Percentiles rank a stretch among this genome's conserved stretches.
Evolutionary conservation across 2,113 vertebrate species (phyloP).

Genomic region (Chaetorhynchus papuensis): DNA sequence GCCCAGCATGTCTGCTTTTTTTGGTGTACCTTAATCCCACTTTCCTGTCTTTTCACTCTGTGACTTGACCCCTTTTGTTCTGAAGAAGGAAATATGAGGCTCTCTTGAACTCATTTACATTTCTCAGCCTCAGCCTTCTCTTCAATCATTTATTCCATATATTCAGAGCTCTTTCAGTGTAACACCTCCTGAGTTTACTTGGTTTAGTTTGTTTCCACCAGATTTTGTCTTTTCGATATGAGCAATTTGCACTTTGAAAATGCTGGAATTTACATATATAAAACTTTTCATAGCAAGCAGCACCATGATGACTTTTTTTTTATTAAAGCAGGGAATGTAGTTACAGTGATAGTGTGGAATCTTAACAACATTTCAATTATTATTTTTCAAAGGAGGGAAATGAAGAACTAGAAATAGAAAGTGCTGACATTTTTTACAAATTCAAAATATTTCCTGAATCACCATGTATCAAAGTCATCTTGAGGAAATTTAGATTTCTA

Average conservation of each 20-base stretch:
- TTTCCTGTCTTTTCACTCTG: background rate
- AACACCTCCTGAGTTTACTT: background rate
- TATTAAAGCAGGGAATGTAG: background rate
- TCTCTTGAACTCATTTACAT: background rate
- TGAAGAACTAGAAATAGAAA: background rate
- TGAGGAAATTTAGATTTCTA: background rate
- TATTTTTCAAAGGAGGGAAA: background rate
- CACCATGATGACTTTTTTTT: background rate
- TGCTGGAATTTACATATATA: background rate
- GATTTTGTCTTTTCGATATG: background rate
- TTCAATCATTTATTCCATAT: background rate
- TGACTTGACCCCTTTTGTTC: background rate
- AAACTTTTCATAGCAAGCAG: background rate
- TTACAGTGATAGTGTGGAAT: background rate
- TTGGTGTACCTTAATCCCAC: constrained; percentile 8
- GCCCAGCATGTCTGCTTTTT: background rate
- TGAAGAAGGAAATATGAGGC: background rate
- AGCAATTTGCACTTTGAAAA: background rate
- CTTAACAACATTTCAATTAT: background rate
- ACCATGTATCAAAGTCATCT: background rate
- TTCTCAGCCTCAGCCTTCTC: background rate
- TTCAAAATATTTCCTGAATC: background rate
- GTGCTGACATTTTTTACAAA: background rate
- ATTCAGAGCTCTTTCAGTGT: background rate
- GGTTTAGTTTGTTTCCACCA: background rate